Conservation (phyloP, 1,140 invertebrate species). For the Onthophagus taurus region DNA sequence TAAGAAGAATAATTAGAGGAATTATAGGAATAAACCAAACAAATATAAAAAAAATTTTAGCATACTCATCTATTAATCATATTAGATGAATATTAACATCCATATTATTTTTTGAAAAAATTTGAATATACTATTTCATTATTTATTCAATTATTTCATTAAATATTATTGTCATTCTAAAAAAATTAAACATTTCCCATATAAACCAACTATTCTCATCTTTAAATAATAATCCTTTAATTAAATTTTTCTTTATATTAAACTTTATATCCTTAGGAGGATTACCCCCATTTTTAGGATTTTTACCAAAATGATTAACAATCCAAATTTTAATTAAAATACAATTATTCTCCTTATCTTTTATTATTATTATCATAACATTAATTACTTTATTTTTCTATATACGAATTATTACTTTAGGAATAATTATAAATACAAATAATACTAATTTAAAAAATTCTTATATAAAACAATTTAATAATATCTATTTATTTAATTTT, state of each 20-base stretch:
- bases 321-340: conserved; percentile 39
- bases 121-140: conserved; percentile 39
- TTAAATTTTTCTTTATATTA: conserved; percentile 39
- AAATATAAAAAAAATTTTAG: conserved; percentile 42
- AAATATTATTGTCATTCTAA: conserved; percentile 37
- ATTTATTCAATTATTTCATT: conserved; percentile 38
- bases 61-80: conserved; percentile 46
- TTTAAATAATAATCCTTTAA: conserved; percentile 30
- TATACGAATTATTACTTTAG: conserved; percentile 28
- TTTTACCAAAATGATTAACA: conserved; percentile 44
- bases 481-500: conserved; percentile 35
- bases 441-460: not conserved
- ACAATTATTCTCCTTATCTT: conserved; percentile 35
- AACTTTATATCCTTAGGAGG: conserved; percentile 44
- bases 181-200: conserved; percentile 37
- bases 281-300: conserved; percentile 44
- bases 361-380: conserved; percentile 39
- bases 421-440: not conserved
- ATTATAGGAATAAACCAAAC: conserved; percentile 41
- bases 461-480: conserved; percentile 8
- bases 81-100: conserved; percentile 41
- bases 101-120: conserved; percentile 34
- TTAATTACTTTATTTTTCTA: conserved; percentile 42
- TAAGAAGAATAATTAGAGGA: conserved; percentile 31
- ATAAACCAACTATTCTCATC: conserved; percentile 39